Conservation (phyloP, 2,888 invertebrate genomes). For the Tachina fera region DNA sequence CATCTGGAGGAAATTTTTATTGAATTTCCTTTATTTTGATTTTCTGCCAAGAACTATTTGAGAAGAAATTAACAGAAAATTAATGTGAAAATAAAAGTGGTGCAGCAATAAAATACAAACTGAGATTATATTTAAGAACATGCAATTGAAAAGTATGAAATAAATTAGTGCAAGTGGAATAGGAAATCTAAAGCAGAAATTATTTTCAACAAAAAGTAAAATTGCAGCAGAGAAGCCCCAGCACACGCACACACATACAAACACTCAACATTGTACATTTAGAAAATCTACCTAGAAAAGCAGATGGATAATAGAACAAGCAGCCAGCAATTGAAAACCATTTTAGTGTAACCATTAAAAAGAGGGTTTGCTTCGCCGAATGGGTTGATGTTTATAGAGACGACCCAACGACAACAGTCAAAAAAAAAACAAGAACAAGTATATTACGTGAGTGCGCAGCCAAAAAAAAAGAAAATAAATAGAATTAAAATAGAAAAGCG, state of each 20-base stretch:
- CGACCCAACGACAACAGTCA: conserved; percentile 23
- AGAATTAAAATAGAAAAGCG: conserved; percentile 20
- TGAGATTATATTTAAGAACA: neutral
- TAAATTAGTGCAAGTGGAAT: neutral
- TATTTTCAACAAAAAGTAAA: conserved; percentile 2
- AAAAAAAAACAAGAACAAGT: conserved; percentile 58
- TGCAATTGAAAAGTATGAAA: neutral
- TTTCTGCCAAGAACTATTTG: conserved; percentile 49
- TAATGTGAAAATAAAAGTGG: conserved; percentile 18
- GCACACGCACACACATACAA: conserved; percentile 43
- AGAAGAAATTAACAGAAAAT: conserved; percentile 32
- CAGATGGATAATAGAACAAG: conserved; percentile 47
- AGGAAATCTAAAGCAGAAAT: conserved; percentile 10
- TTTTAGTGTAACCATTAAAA: conserved; percentile 53
- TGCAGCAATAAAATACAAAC: conserved; percentile 1
- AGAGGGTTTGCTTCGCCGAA: conserved; percentile 46
- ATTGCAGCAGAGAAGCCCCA: conserved; percentile 44
- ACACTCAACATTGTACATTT: conserved; percentile 6
- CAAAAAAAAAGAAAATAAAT: conserved; percentile 48
- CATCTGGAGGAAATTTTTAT: conserved; percentile 64
- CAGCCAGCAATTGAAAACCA: conserved; percentile 37
- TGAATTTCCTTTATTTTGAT: conserved; percentile 65
- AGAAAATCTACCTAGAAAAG: conserved; percentile 39
- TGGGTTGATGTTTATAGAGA: conserved; percentile 43
- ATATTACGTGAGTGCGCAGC: conserved; percentile 71